A percentile compares a stretch with the other conserved stretches of the same genome.
These are phyloP conservation scores for Hoplostethus atlanticus DNA, from an alignment of 2,797 vertebrate species.

Conservation along the genomic window DNA sequence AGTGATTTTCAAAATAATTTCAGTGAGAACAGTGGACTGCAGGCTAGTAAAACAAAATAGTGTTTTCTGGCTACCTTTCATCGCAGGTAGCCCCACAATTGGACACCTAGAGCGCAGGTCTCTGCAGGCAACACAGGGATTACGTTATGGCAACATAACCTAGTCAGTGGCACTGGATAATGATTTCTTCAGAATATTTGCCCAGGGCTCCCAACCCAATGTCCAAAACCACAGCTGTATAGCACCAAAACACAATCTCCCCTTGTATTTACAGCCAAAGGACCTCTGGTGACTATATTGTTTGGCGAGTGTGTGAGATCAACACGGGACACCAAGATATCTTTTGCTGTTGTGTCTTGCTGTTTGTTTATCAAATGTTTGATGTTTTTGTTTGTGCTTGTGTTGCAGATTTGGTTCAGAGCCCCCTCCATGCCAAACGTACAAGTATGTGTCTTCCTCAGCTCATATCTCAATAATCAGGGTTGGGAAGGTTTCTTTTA, in stretches of 20 bases:
- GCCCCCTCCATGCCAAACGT: conserved; percentile 56
- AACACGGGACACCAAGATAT: conserved; percentile 22
- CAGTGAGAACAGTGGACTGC: not conserved
- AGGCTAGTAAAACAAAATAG: not conserved
- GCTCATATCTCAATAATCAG: conserved; percentile 21
- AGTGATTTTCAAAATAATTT: no score
- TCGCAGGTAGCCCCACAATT: not conserved
- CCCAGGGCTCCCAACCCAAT: conserved; percentile 36
- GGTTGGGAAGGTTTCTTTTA: conserved; percentile 9
- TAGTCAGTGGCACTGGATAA: conserved; percentile 14
- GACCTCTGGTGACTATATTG: conserved; percentile 20
- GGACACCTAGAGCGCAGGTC: no score
- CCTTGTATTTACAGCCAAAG: conserved; percentile 4
- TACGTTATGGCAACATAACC: conserved; percentile 3
- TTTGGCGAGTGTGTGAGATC: conserved; percentile 27
- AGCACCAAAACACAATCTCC: conserved; percentile 22
- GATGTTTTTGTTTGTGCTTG: conserved; percentile 65
- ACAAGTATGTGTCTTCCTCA: conserved; percentile 68
- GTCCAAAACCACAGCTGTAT: conserved; percentile 38
- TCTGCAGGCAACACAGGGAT: no score
- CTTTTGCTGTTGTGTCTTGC: conserved; percentile 23
- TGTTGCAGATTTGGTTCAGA: conserved; percentile 74
- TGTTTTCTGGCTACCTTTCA: not conserved
- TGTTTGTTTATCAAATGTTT: conserved; percentile 31
- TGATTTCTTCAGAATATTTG: conserved; percentile 4